Evolutionary conservation across 37 sponge, comb jelly and placozoan species (phyloP).

Genomic region (Spongilla lacustris): DNA sequence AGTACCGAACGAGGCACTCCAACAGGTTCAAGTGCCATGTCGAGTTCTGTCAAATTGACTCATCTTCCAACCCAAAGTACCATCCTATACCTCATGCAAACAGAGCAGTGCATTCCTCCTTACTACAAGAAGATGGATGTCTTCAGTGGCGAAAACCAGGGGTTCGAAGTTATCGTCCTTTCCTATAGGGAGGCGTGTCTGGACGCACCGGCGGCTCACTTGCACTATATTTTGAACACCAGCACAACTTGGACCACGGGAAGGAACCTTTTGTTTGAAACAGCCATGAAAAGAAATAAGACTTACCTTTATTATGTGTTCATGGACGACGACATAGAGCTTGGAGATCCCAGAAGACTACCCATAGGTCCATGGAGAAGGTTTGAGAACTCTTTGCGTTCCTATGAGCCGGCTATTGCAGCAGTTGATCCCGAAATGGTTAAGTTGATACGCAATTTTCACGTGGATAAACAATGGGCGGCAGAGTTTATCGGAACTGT

Average conservation of each 20-base stretch:
- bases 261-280: conserved; percentile 3
- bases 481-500: background rate
- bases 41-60: no score
- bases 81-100: background rate
- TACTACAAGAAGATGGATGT: background rate
- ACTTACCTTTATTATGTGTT: conserved; percentile 12
- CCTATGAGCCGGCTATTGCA: conserved; percentile 10
- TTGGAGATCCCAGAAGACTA: background rate
- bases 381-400: background rate
- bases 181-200: background rate
- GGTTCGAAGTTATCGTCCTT: conserved; percentile 9
- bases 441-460: background rate
- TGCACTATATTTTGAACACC: background rate
- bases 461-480: background rate
- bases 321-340: conserved; percentile 13
- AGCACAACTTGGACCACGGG: conserved; percentile 9
- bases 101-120: background rate
- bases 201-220: background rate
- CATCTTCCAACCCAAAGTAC: no score
- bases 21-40: no score
- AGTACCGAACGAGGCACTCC: no score
- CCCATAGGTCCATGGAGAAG: background rate
- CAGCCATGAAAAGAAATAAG: background rate
- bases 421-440: background rate
- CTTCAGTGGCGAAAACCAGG: background rate